Evolutionary conservation across 1,140 invertebrate species (phyloP).

Genomic region (Micrasema longulum): DNA sequence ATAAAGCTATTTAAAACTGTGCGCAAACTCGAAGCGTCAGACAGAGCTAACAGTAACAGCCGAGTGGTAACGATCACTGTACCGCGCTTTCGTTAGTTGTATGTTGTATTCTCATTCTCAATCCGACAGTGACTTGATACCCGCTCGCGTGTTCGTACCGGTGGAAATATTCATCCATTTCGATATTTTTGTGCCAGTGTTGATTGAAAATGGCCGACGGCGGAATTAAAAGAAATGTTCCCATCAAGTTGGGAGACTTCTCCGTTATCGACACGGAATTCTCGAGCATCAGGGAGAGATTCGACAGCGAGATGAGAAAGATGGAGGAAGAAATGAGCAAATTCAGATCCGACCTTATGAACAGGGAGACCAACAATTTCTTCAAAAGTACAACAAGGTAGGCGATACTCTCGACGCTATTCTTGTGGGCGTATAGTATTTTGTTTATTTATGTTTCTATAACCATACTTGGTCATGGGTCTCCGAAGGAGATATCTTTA

Average conservation of each 20-base stretch:
- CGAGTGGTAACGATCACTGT: slow-evolving; percentile 65
- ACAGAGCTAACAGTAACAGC: slow-evolving; percentile 55
- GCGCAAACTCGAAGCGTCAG: slow-evolving; percentile 66
- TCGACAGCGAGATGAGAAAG: slow-evolving; percentile 96
- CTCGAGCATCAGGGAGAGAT: slow-evolving; percentile 93
- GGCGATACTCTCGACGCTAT: slow-evolving; percentile 50
- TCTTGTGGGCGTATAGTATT: slow-evolving; percentile 37
- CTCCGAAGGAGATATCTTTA: not conserved
- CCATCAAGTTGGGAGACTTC: slow-evolving; percentile 93
- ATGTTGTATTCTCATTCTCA: slow-evolving; percentile 42
- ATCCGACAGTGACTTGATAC: slow-evolving; percentile 56
- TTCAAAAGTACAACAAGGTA: slow-evolving; percentile 90
- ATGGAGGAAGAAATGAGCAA: slow-evolving; percentile 99
- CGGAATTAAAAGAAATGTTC: slow-evolving; percentile 88
- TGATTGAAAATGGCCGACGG: slow-evolving; percentile 76
- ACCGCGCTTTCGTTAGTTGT: slow-evolving; percentile 48
- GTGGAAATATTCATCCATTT: slow-evolving; percentile 52
- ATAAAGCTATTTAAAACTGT: slow-evolving; percentile 68
- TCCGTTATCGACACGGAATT: slow-evolving; percentile 97
- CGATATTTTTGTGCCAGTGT: slow-evolving; percentile 40
- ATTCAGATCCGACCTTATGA: slow-evolving; percentile 93
- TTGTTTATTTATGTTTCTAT: slow-evolving; percentile 44
- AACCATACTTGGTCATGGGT: slow-evolving; percentile 40
- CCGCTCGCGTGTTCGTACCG: slow-evolving; percentile 11
- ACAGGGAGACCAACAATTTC: slow-evolving; percentile 90